Evolutionary conservation across 2,797 vertebrate genomes (phyloP).

Genomic region (Kryptopterus vitreolus): DNA sequence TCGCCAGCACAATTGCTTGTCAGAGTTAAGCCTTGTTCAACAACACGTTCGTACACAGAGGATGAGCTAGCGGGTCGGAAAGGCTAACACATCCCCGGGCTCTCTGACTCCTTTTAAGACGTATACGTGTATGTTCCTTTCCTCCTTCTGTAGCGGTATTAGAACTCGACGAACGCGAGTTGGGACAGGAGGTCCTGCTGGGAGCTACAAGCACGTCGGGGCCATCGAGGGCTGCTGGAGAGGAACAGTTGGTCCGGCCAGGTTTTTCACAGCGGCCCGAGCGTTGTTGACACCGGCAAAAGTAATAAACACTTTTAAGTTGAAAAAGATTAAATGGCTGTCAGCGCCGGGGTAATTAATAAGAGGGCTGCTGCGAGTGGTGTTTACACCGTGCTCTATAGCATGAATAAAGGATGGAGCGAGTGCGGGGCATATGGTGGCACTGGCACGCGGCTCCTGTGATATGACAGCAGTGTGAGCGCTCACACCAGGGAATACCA

Average conservation of each 20-base stretch:
- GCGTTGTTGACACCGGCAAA: slow-evolving; percentile 64
- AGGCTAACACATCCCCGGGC: slow-evolving; percentile 27
- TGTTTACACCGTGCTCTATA: slow-evolving; percentile 78
- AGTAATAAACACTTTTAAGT: slow-evolving; percentile 85
- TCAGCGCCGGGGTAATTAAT: slow-evolving; percentile 80
- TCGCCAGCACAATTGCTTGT: slow-evolving; percentile 60
- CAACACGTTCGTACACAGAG: slow-evolving; percentile 42
- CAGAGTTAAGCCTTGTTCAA: slow-evolving; percentile 53
- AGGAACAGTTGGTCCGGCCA: slow-evolving; percentile 55
- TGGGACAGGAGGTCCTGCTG: slow-evolving; percentile 21
- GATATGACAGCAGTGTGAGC: slow-evolving; percentile 79
- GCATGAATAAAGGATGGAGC: slow-evolving; percentile 76
- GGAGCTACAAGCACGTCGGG: slow-evolving; percentile 20
- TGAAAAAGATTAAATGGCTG: slow-evolving; percentile 79
- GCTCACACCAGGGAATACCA: slow-evolving; percentile 71
- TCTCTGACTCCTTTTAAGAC: slow-evolving; percentile 5
- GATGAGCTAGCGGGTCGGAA: slow-evolving; percentile 46
- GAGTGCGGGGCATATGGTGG: slow-evolving; percentile 78
- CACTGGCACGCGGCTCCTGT: slow-evolving; percentile 67
- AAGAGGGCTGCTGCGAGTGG: slow-evolving; percentile 74
- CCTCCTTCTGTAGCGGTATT: background rate
- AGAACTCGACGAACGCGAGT: background rate
- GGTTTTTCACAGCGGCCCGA: slow-evolving; percentile 68
- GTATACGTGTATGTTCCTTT: background rate
- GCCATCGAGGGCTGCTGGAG: slow-evolving; percentile 34